Evolutionary conservation across 2,797 vertebrate genomes (phyloP).

Genomic region (Rousettus madagascariensis): DNA sequence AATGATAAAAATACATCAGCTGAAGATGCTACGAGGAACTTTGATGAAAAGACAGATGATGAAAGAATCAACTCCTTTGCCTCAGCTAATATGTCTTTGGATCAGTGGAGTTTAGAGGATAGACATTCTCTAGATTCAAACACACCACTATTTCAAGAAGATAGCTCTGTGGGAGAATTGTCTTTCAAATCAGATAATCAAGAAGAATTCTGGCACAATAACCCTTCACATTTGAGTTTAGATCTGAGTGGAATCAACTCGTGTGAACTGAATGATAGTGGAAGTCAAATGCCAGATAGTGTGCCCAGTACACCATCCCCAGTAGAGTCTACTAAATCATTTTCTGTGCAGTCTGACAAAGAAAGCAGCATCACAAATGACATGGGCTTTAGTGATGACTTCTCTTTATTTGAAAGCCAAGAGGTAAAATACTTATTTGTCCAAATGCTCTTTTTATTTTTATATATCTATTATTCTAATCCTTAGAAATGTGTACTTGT

Average conservation of each 20-base stretch:
- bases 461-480: not conserved
- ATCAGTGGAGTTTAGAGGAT: conserved; percentile 88
- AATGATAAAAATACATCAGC: conserved; percentile 72
- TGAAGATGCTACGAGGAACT: conserved; percentile 80
- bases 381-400: conserved; percentile 88
- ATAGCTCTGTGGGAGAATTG: conserved; percentile 87
- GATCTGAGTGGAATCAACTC: conserved; percentile 91
- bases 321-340: conserved; percentile 89
- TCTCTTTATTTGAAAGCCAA: conserved; percentile 89
- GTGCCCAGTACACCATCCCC: conserved; percentile 95
- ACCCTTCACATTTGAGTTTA: conserved; percentile 90
- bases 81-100: conserved; percentile 80
- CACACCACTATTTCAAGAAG: conserved; percentile 84
- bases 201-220: conserved; percentile 88
- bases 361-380: conserved; percentile 80
- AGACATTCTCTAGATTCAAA: conserved; percentile 88
- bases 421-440: conserved; percentile 87
- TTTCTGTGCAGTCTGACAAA: conserved; percentile 86
- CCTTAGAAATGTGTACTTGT: conserved; percentile 15
- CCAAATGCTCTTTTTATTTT: conserved; percentile 33
- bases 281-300: conserved; percentile 92
- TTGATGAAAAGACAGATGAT: conserved; percentile 73
- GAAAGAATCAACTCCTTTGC: conserved; percentile 75
- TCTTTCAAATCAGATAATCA: conserved; percentile 81
- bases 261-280: conserved; percentile 88